Evolutionary conservation across 2,888 invertebrate genomes (phyloP).

Genomic region (Leptura quadrifasciata): DNA sequence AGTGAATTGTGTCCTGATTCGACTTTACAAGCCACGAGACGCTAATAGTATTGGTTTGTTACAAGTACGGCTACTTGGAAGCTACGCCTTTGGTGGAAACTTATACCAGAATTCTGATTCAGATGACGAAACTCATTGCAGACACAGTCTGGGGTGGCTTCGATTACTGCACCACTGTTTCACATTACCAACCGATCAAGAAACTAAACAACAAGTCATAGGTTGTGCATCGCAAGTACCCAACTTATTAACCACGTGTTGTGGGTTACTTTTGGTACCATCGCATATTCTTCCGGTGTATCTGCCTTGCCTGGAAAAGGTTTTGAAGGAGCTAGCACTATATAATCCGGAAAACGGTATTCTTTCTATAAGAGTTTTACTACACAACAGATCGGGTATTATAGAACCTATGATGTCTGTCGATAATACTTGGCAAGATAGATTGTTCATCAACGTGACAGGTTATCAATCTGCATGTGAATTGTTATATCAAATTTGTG

Average conservation of each 20-base stretch:
- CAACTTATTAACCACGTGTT: conserved; percentile 82
- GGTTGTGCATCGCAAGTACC: conserved; percentile 81
- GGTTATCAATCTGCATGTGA: conserved; percentile 83
- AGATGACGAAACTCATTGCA: conserved; percentile 77
- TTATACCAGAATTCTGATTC: conserved; percentile 69
- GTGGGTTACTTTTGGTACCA: conserved; percentile 83
- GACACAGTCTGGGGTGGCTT: conserved; percentile 80
- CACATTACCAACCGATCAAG: conserved; percentile 73
- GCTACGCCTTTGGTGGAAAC: conserved; percentile 86
- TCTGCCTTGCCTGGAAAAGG: conserved; percentile 80
- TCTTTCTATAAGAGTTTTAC: conserved; percentile 76
- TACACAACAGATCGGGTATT: conserved; percentile 76
- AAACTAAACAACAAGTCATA: conserved; percentile 75
- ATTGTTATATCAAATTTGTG: conserved; percentile 87
- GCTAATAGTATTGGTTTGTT: conserved; percentile 93
- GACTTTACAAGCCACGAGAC: conserved; percentile 89
- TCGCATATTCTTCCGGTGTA: conserved; percentile 79
- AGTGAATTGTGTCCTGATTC: conserved; percentile 85
- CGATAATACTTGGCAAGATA: conserved; percentile 67
- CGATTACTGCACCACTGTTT: conserved; percentile 88
- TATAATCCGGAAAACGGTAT: conserved; percentile 79
- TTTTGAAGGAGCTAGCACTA: conserved; percentile 82
- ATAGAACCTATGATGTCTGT: conserved; percentile 68
- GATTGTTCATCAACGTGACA: conserved; percentile 69
- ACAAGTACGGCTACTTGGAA: conserved; percentile 89